These are phyloP conservation scores for Brachyptera risi DNA, from an alignment of 2,888 invertebrate species.

Conservation along the genomic window DNA sequence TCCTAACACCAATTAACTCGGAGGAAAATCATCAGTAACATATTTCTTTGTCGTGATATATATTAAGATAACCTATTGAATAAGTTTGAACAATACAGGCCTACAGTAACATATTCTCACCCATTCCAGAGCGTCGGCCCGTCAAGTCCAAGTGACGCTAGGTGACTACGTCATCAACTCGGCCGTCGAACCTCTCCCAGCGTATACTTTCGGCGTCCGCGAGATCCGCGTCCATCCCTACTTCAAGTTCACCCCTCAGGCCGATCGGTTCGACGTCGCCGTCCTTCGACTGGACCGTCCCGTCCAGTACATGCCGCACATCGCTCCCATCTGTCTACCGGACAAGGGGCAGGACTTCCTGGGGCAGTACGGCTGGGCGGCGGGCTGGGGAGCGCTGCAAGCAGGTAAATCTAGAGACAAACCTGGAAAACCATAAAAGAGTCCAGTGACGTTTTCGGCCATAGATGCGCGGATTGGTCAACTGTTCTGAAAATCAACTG, in stretches of 20 bases:
- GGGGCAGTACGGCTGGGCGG: slow-evolving; percentile 88
- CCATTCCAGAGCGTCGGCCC: slow-evolving; percentile 72
- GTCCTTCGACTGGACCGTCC: slow-evolving; percentile 81
- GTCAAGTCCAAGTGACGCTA: slow-evolving; percentile 86
- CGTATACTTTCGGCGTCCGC: slow-evolving; percentile 88
- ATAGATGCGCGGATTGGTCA: no score
- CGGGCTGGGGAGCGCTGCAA: slow-evolving; percentile 86
- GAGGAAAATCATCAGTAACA: no score
- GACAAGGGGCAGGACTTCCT: slow-evolving; percentile 85
- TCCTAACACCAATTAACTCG: no score
- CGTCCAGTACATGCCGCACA: slow-evolving; percentile 61
- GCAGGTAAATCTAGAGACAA: slow-evolving; percentile 46
- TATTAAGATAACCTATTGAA: no score
- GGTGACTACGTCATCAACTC: slow-evolving; percentile 94
- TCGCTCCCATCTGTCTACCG: slow-evolving; percentile 83
- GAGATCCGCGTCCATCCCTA: slow-evolving; percentile 88
- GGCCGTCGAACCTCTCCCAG: slow-evolving; percentile 84
- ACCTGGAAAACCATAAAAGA: no score
- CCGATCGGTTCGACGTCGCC: slow-evolving; percentile 87
- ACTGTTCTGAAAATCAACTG: no score
- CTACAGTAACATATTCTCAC: no score
- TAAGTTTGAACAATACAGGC: no score
- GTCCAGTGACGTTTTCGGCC: no score
- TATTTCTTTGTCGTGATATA: no score
- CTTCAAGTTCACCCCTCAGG: slow-evolving; percentile 90